A percentile compares a stretch with the other conserved stretches of the same genome.
Evolutionary conservation across 92 coral and sea anemone genomes (phyloP).

Genomic region (Phenganax marumi): DNA sequence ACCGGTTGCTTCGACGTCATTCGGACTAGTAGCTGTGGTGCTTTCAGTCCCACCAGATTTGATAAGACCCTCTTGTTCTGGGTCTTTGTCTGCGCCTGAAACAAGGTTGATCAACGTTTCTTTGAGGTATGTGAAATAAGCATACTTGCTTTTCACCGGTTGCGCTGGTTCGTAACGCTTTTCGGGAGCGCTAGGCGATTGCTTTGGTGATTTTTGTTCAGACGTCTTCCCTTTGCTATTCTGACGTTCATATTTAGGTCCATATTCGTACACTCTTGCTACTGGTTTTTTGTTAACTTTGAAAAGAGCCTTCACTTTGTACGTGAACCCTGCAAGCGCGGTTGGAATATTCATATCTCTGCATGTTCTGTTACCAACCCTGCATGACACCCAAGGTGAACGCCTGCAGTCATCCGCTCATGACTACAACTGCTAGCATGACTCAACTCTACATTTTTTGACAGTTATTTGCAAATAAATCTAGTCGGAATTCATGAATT

Average conservation of each 20-base stretch:
- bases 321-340: not conserved
- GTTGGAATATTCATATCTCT: not conserved
- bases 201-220: not conserved
- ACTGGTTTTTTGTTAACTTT: not conserved
- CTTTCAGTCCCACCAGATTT: not conserved
- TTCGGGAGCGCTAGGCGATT: not conserved
- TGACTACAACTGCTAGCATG: not conserved
- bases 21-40: not conserved
- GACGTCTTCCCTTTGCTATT: slow-evolving; percentile 6
- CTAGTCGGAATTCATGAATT: slow-evolving; percentile 16
- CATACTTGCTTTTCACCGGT: not conserved
- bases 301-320: slow-evolving; percentile 33
- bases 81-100: slow-evolving; percentile 29
- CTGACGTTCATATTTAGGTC: slow-evolving; percentile 8
- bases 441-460: not conserved
- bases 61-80: not conserved
- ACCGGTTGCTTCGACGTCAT: slow-evolving; percentile 25
- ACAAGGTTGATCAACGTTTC: not conserved
- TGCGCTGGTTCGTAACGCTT: not conserved
- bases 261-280: slow-evolving; percentile 28
- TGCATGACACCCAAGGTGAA: not conserved
- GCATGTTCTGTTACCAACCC: not conserved
- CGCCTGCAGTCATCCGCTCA: not conserved
- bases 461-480: not conserved
- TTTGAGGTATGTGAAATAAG: not conserved